Conservation (phyloP, 2,888 invertebrate species). For the Lomographa bimaculata region DNA sequence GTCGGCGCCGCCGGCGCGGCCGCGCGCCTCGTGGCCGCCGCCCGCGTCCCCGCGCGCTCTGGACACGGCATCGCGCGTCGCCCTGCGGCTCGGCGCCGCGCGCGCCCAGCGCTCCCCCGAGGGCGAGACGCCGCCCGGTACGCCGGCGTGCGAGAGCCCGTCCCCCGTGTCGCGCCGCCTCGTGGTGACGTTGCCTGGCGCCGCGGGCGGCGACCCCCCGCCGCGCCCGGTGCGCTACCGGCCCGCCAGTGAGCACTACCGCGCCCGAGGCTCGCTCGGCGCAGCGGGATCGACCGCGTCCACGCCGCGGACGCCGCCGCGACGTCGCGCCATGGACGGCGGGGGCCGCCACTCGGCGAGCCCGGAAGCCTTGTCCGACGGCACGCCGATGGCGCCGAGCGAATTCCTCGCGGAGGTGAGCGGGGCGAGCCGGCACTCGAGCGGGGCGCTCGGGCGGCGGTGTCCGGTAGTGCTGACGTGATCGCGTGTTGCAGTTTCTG, state of each 20-base stretch:
- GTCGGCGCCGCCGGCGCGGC: constrained; percentile 39
- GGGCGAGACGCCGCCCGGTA: constrained; percentile 12
- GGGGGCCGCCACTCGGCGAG: constrained; percentile 65
- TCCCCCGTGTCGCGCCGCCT: constrained; percentile 26
- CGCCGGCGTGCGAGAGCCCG: constrained; percentile 13
- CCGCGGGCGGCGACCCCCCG: constrained; percentile 18
- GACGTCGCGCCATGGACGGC: constrained; percentile 44
- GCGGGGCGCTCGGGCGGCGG: background rate
- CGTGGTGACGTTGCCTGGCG: constrained; percentile 39
- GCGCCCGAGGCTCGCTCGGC: constrained; percentile 32
- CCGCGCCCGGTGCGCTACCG: constrained; percentile 27
- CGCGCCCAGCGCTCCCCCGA: constrained; percentile 32
- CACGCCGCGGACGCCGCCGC: constrained; percentile 16
- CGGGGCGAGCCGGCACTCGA: background rate
- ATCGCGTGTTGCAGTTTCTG: constrained; percentile 84
- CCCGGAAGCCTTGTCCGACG: constrained; percentile 87
- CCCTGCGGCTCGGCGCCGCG: constrained; percentile 38
- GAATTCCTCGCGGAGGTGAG: constrained; percentile 90
- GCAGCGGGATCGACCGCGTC: too few species aligned
- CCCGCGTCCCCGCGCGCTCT: constrained; percentile 40
- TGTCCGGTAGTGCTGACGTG: background rate
- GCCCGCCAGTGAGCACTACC: constrained; percentile 36
- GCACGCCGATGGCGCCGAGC: constrained; percentile 89
- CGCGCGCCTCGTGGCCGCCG: constrained; percentile 44
- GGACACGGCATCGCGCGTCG: constrained; percentile 43